These are phyloP conservation scores for Haliclystus octoradiatus DNA, from an alignment of 30 jellyfish, hydroid and myxozoan species.

Conservation along the genomic window DNA sequence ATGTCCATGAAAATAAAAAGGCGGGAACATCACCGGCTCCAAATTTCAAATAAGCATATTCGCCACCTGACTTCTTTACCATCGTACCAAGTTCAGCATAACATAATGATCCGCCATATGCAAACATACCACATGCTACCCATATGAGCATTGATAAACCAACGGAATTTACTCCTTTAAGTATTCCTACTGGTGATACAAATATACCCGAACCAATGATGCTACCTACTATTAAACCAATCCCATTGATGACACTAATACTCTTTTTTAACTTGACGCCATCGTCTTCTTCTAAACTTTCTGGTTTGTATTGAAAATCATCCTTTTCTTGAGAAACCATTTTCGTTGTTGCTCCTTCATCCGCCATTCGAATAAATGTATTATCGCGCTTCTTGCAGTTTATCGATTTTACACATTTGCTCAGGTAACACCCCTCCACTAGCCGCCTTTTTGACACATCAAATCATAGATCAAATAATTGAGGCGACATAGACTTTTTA, in stretches of 20 bases:
- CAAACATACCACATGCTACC: conserved; percentile 58
- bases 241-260: conserved; percentile 30
- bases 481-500: too few relatives aligned
- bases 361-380: too few relatives aligned
- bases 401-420: too few relatives aligned
- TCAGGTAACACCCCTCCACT: too few relatives aligned
- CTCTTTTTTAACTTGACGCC: conserved; percentile 14
- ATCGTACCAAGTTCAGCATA: conserved; percentile 71
- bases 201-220: conserved; percentile 80
- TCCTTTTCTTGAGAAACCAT: background rate
- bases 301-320: background rate
- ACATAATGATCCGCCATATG: conserved; percentile 62
- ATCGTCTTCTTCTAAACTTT: conserved; percentile 28
- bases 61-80: conserved; percentile 67
- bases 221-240: conserved; percentile 76
- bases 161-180: conserved; percentile 28
- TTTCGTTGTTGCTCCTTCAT: background rate
- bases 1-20: conserved; percentile 79
- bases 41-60: conserved; percentile 46
- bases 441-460: too few relatives aligned
- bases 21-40: conserved; percentile 65
- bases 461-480: too few relatives aligned
- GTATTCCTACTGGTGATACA: conserved; percentile 53
- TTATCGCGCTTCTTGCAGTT: too few relatives aligned
- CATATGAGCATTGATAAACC: conserved; percentile 58